These are phyloP conservation scores for Bovichtus variegatus DNA, from an alignment of 2,797 vertebrate genomes.

Conservation along the genomic window DNA sequence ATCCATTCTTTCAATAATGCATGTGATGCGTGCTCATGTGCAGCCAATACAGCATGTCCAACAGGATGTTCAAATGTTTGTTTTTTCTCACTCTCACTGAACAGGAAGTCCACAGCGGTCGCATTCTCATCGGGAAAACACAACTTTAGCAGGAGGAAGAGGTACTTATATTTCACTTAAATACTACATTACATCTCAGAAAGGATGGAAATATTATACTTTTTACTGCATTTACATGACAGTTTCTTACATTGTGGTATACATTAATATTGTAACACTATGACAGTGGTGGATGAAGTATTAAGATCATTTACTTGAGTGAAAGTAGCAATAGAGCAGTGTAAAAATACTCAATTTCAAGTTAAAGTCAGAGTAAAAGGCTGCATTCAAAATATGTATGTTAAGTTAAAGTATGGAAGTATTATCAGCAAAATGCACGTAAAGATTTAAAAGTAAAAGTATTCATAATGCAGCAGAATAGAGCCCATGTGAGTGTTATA, in stretches of 20 bases:
- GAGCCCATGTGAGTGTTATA: neutral
- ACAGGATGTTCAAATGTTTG: slow-evolving; percentile 53
- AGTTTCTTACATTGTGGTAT: neutral
- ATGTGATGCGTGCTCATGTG: slow-evolving; percentile 29
- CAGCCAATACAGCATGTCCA: slow-evolving; percentile 35
- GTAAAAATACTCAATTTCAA: neutral
- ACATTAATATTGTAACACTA: neutral
- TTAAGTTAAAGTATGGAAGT: neutral
- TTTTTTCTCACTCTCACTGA: slow-evolving; percentile 55
- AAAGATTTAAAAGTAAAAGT: neutral
- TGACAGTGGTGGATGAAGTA: neutral
- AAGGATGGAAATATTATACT: neutral
- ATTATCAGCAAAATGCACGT: neutral
- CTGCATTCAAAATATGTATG: neutral
- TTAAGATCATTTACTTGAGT: neutral
- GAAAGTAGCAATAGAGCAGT: neutral
- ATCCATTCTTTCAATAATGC: slow-evolving; percentile 28
- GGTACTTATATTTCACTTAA: neutral
- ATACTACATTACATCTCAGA: neutral
- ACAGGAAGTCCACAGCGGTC: slow-evolving; percentile 38
- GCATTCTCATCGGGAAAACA: slow-evolving; percentile 12
- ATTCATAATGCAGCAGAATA: neutral
- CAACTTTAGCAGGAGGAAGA: neutral
- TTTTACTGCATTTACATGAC: neutral
- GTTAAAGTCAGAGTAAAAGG: neutral